Base-by-base conservation (phyloP, 2,797 vertebrate genomes). In the Darevskia nairensis region DNA sequence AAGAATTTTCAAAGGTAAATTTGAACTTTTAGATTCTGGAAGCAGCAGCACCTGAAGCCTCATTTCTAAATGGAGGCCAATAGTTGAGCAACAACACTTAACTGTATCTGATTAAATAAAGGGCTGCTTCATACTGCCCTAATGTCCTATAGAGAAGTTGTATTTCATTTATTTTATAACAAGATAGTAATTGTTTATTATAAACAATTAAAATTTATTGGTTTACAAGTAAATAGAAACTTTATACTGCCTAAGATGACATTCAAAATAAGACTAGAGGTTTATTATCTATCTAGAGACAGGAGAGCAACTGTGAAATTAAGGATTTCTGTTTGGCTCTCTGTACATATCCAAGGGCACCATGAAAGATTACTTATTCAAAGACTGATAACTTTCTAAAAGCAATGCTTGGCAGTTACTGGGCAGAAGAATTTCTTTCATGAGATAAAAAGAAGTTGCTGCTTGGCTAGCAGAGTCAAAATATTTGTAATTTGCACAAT, bases 11-110 rank as follows among this genome's bases (percentile, higher is more conserved):
- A 84, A 82, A 88, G 92, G 55, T 86, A 92, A 86, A 83, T 85
- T 86, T 92, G 84, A 93, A 85, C 94, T 93, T 90, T 88, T 1
- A 85, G 0, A 84, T 78, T 86, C 92, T 89, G 27, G 90, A 92
- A 88, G 27, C 44, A 95, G 88, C 85, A 84, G 32, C 55, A 81
- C 86, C 72, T 79, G 81, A 84, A 59, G 72, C 78, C 90, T 90
- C 68, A 93, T 94, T 92, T 55, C 2, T 29, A 89, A 89, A 94
- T 90, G 74, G 81, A 93, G 44, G 61, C 88, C 93, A 87, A 90
- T 83, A 82, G 88, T 93, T 89, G 95, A 95, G 91, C 79, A 93
- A 93, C 83, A 90, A 76, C 71, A 89, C 87, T 50, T 92, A 90
- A 59, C 15, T 94, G 86, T 92, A 91, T 75, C 79, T 91, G 5